Base-by-base conservation (phyloP, 2,888 invertebrate species). In the Matsumyia berberina region DNA sequence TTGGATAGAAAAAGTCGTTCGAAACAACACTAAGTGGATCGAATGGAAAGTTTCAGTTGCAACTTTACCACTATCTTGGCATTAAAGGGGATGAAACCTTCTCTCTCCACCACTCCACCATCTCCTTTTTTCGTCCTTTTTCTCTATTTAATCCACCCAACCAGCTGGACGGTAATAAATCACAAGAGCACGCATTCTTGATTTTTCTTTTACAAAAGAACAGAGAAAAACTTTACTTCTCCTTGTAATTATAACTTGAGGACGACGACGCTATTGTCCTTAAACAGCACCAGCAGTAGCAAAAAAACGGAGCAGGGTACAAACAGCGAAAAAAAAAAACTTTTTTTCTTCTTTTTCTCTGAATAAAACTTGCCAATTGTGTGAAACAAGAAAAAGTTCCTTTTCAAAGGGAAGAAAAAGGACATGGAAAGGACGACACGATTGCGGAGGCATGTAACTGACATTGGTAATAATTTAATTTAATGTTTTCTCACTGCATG, bases 391-490 rank as follows among this genome's bases (percentile, higher is more conserved):
- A 11, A 17, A 33, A 66, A 66, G 12, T 51, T 66, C 12, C 37
- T 29, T 4, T 19, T 2, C 66, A 62, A 42, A 19, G 7, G 6
- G 35, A n/a, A 11, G 2, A 24, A 12, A 19, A 70, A 70, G 15
- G 15, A 58, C 70, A 49, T 1, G 2, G 5, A 29, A 29, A 53
- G 11, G 8, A 24, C 9, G 24, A 24, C n/a, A n/a, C 39, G 1
- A 24, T 31, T 12, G 15, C 17, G 11, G 12, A 9, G 44, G 9
- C 55, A 58, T 70, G 58, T 17, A 35, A 9, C 57, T 57, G 69
- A 69, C 69, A 58, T 70, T 58, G 46, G 46, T 49, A 49, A 60
- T 72, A 72, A 72, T 58, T 72, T 72, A 49, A 72, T 60, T 46
- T 37, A n/a, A n/a, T 46, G 37, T 49, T 31, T 33, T 31, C 3